These are phyloP conservation scores for Cecropterus lyciades DNA, from an alignment of 1,140 invertebrate species.

Conservation along the genomic window DNA sequence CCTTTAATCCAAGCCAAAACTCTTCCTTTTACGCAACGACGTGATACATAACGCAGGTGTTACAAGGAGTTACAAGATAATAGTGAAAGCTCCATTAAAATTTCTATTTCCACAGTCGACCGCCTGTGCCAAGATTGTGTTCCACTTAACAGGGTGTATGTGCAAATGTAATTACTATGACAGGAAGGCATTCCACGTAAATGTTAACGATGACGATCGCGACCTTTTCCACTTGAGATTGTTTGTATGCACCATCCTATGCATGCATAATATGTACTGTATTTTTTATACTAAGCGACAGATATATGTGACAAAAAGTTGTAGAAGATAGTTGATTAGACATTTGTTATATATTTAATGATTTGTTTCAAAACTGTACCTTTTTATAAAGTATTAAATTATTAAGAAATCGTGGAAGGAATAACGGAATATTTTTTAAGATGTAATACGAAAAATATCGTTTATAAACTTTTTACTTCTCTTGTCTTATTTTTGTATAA, in stretches of 20 bases:
- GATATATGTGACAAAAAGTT: too few species aligned
- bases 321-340: too few species aligned
- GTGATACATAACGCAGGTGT: slow-evolving; percentile 34
- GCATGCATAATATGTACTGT: background rate
- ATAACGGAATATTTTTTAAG: too few species aligned
- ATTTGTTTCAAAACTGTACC: too few species aligned
- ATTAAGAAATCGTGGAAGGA: too few species aligned
- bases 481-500: too few species aligned
- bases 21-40: slow-evolving; percentile 33
- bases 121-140: slow-evolving; percentile 33
- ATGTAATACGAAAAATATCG: too few species aligned
- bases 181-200: slow-evolving; percentile 19
- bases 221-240: slow-evolving; percentile 10
- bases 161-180: slow-evolving; percentile 31
- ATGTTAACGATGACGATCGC: slow-evolving; percentile 23
- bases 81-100: slow-evolving; percentile 36
- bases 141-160: slow-evolving; percentile 24
- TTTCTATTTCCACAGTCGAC: slow-evolving; percentile 30
- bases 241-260: background rate
- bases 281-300: too few species aligned
- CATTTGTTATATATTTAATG: too few species aligned
- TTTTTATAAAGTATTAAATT: too few species aligned
- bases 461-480: too few species aligned
- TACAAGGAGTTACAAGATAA: slow-evolving; percentile 34
- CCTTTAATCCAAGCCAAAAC: slow-evolving; percentile 9